Conservation (phyloP, 2,888 invertebrate genomes). For the Podabrus alpinus region DNA sequence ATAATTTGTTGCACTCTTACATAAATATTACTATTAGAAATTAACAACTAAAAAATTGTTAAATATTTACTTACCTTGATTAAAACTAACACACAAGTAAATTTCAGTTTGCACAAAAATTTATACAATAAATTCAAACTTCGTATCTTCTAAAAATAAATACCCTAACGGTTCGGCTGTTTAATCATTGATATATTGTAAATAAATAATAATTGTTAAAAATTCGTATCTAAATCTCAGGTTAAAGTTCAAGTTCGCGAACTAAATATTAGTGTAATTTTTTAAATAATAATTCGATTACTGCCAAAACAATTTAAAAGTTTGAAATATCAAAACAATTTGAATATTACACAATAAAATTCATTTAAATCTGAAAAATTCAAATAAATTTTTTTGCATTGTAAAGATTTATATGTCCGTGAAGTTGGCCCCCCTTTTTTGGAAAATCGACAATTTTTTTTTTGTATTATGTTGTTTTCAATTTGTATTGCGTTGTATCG, state of each 20-base stretch:
- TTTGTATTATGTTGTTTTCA: no score
- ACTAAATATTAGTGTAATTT: not conserved
- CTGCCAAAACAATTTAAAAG: not conserved
- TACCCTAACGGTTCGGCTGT: not conserved
- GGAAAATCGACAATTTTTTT: no score
- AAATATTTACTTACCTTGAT: not conserved
- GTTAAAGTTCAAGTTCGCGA: not conserved
- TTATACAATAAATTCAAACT: not conserved
- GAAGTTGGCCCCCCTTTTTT: no score
- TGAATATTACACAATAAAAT: no score
- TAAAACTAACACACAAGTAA: not conserved
- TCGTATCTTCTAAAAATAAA: not conserved
- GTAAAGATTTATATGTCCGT: no score
- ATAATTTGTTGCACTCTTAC: no score
- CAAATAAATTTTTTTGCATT: no score
- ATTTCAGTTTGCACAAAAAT: not conserved
- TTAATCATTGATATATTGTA: not conserved
- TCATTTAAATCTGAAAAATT: no score
- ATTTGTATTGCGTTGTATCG: no score
- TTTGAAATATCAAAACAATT: not conserved
- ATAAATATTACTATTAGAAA: no score
- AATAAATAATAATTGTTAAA: not conserved
- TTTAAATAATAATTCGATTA: not conserved
- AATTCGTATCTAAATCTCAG: not conserved
- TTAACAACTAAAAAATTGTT: not conserved